Conservation (phyloP, 2,113 vertebrate genomes). For the Pelodiscus sinensis region DNA sequence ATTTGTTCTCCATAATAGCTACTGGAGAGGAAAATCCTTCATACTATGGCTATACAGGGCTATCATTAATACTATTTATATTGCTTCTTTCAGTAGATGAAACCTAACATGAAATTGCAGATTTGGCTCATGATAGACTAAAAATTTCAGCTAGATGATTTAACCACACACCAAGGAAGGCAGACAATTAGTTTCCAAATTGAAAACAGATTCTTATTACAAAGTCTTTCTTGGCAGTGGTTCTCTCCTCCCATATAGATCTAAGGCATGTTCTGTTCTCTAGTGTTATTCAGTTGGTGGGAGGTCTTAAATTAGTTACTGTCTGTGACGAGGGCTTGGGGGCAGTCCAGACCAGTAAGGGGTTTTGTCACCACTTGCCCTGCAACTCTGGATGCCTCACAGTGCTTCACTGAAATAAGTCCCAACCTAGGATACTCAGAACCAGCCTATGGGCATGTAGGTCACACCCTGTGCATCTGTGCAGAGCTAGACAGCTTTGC, state of each 20-base stretch:
- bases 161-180: conserved; percentile 24
- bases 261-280: conserved; percentile 19
- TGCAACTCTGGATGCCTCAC: background rate
- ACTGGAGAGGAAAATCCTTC: conserved; percentile 21
- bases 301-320: conserved; percentile 40
- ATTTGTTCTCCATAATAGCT: conserved; percentile 31
- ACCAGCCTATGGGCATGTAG: background rate
- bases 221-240: conserved; percentile 33
- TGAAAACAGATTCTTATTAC: conserved; percentile 49
- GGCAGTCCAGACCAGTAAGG: background rate
- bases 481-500: background rate
- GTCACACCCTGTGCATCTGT: background rate
- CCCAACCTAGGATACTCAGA: background rate
- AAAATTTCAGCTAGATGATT: conserved; percentile 44
- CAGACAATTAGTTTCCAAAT: conserved; percentile 49
- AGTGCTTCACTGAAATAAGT: background rate
- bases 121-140: conserved; percentile 14
- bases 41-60: conserved; percentile 23
- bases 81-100: conserved; percentile 44
- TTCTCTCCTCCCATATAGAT: conserved; percentile 38
- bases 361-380: background rate
- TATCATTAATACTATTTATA: conserved; percentile 29
- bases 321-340: background rate
- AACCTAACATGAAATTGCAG: conserved; percentile 6
- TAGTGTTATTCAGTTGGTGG: background rate